Evolutionary conservation across 2,888 invertebrate genomes (phyloP), one percentile per base, ranked within the genome.

Genomic region (Ichneumoninae sp.): DNA sequence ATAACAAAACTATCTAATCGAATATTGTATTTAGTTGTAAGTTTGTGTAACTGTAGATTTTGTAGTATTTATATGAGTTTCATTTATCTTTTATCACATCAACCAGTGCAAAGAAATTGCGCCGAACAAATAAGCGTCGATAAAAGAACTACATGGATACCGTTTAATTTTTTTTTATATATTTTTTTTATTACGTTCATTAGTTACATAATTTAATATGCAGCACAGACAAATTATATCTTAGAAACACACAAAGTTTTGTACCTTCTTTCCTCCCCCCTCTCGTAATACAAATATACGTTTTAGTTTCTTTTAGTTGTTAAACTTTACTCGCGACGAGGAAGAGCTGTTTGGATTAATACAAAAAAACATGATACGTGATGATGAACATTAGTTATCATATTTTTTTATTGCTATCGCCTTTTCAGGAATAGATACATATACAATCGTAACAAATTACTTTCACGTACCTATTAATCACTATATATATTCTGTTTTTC

Each of bases 21-120:
- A 85, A 88, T 88, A 87, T 87, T 90, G 88, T 91, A 89, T 88
- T 88, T 89, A 86, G 86, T 88, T 90, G 86, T 89, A 88, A 86
- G 89, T 89, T 91, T 71, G 86, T 87, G 85, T 88, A 86, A 87
- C 74, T 89, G 85, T 91, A 91, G 87, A 89, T 89, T 88, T 88
- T 88, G 76, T 89, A 89, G 86, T 91, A 88, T 90, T 90, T 89
- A 89, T 89, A 88, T 87, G 74, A 83, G 88, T 88, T 87, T 85
- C 74, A 82, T 86, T 87, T 65, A 74, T 78, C 85, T 86, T 87
- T 50, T 83, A 79, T 87, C 73, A 86, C 52, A 80, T 70, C 33
- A 50, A 26, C 54, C 22, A 52, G 70, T 52, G 57, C 57, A 57
- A 57, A 57, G 57, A 57, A 57, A 57, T 57, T 22, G 57, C 57